Base-by-base conservation (phyloP, 2,888 invertebrate genomes). In the Byasa hedistus region DNA sequence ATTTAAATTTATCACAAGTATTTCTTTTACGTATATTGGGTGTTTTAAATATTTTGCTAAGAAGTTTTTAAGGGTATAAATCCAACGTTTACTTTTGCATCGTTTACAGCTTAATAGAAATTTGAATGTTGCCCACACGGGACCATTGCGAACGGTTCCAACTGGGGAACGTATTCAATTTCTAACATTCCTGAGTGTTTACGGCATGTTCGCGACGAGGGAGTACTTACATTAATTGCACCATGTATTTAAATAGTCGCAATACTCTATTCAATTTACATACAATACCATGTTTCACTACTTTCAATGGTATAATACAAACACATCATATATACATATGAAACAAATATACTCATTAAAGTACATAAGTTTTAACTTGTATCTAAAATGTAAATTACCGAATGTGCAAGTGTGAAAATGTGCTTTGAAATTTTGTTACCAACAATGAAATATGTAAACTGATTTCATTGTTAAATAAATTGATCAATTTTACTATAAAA, bases 121-220 rank as follows among this genome's bases (percentile, higher is more conserved):
- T 23, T 52, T 61, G n/a, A 32, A 61, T 15, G 27, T 23, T 44
- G 55, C 17, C n/a, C 61, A 56, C 55, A 24, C 54, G 48, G n/a
- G 24, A 27, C 56, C 19, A 48, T n/a, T 27, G n/a, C n/a, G 57
- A 48, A 54, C 52, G 23, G 61, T 23, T 48, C 10, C 55, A 61
- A 48, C 62, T n/a, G 27, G 62, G 62, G 62, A 63, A 27, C 24
- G 62, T 48, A 63, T 63, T 63, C 62, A 63, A 55, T 61, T 61
- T 61, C 61, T 57, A 57, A 57, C 62, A 48, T 63, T 24, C 27
- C 27, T 12, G 48, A 63, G 27, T 57, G 56, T 48, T 63, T 48
- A 63, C 27, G 48, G 48, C 1, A 21, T 24, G 62, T 63, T 48
- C 44, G 48, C 56, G 55, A 56, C 61, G 21, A n/a, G 56, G 44